Conservation (phyloP, 1,140 invertebrate species). For the Scaptomyza pallida region DNA sequence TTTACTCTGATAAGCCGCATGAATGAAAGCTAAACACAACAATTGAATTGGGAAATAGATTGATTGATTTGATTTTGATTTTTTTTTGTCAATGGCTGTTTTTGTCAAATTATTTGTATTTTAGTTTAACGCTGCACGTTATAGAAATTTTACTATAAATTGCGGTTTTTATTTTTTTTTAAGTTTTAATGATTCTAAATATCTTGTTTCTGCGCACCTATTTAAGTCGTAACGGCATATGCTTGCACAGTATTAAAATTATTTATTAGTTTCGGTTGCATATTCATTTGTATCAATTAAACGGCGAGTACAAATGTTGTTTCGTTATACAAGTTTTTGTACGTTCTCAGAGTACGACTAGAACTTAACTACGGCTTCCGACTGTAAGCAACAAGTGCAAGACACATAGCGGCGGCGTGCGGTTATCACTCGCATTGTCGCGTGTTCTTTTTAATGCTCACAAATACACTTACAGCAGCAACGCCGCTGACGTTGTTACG, state of each 20-base stretch:
- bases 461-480: conserved; percentile 16
- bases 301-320: conserved; percentile 43
- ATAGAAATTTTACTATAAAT: conserved; percentile 18
- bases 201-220: conserved; percentile 32
- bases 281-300: conserved; percentile 76
- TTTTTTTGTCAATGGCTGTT: too few relatives aligned
- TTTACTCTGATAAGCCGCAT: too few relatives aligned
- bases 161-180: conserved; percentile 19
- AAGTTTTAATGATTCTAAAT: background rate
- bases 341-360: conserved; percentile 53
- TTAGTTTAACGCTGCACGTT: conserved; percentile 65
- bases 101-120: too few relatives aligned
- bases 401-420: conserved; percentile 23
- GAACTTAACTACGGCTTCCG: conserved; percentile 78
- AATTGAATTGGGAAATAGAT: too few relatives aligned
- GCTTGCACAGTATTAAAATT: conserved; percentile 54
- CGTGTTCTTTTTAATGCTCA: conserved; percentile 24
- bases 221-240: conserved; percentile 39
- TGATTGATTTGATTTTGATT: too few relatives aligned
- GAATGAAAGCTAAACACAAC: too few relatives aligned
- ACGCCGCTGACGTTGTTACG: conserved; percentile 63
- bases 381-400: conserved; percentile 25
- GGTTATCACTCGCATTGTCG: conserved; percentile 58
- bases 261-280: conserved; percentile 54
- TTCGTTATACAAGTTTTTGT: conserved; percentile 48